Conservation (phyloP, 2,797 vertebrate species). For the Syndactyla subalaris region DNA sequence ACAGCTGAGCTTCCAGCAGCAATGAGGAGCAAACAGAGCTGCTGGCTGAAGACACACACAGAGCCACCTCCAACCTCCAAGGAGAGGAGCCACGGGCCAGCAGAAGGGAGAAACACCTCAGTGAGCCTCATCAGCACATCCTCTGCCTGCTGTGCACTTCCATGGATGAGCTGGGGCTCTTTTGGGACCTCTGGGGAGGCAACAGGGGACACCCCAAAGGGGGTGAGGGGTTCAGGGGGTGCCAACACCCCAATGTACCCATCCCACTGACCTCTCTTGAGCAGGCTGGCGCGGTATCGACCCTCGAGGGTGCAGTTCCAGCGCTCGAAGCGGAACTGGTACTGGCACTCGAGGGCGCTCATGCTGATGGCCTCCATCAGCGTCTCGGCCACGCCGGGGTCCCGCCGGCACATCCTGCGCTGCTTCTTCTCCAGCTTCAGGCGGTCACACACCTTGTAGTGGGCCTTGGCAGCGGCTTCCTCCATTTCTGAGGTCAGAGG, state of each 20-base stretch:
- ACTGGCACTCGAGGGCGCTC: slow-evolving; percentile 96
- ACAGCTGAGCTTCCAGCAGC: background rate
- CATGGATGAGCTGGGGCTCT: background rate
- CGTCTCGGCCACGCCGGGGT: slow-evolving; percentile 96
- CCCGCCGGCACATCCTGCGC: slow-evolving; percentile 94
- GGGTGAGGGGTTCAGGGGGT: fast-evolving
- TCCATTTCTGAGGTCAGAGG: slow-evolving; percentile 92
- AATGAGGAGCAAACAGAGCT: fast-evolving
- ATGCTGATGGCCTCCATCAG: slow-evolving; percentile 97
- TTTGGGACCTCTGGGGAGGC: background rate
- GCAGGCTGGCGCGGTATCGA: slow-evolving; percentile 90
- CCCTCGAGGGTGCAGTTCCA: slow-evolving; percentile 99
- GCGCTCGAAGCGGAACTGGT: slow-evolving; percentile 97
- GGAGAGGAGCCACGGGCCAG: background rate
- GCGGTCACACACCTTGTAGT: slow-evolving; percentile 97
- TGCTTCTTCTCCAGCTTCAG: slow-evolving; percentile 99
- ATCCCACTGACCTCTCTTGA: slow-evolving; percentile 86
- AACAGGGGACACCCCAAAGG: background rate
- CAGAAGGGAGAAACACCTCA: background rate
- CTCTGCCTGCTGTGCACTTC: no score
- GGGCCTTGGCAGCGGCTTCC: slow-evolving; percentile 87
- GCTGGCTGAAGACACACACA: background rate
- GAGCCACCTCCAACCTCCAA: background rate
- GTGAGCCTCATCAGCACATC: background rate
- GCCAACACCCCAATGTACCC: background rate